These are phyloP conservation scores for Crotalus horridus DNA, from an alignment of 2,113 vertebrate species.

Conservation along the genomic window DNA sequence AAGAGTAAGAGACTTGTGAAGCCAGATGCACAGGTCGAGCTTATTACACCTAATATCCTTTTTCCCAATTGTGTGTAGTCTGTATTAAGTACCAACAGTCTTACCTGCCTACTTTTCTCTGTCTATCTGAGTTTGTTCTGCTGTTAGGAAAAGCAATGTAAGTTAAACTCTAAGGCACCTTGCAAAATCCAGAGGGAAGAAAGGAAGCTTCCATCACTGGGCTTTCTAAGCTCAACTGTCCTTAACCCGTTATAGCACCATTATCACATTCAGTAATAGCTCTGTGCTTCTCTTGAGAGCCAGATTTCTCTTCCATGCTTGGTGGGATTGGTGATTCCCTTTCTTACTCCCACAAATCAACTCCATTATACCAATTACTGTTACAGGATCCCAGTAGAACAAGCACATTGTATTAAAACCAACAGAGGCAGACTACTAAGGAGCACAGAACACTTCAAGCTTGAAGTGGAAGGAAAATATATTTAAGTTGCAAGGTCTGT, in stretches of 20 bases:
- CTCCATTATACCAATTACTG: neutral
- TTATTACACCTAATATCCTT: neutral
- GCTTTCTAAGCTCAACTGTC: neutral
- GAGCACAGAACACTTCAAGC: neutral
- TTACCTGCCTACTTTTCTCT: neutral
- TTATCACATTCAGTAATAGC: neutral
- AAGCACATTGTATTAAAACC: neutral
- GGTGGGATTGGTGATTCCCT: neutral
- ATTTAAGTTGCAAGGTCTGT: neutral
- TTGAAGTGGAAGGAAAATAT: neutral
- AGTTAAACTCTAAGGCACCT: neutral
- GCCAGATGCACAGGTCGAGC: neutral
- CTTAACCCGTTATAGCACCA: neutral
- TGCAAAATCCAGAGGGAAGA: neutral
- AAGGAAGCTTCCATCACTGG: neutral
- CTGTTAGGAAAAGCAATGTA: neutral
- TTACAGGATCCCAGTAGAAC: neutral
- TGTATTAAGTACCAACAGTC: neutral
- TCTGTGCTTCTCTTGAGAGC: neutral
- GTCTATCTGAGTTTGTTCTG: neutral
- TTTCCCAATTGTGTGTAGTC: neutral
- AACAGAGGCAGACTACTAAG: neutral
- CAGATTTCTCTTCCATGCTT: neutral
- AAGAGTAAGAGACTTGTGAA: neutral
- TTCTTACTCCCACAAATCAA: neutral